Percentiles rank a stretch among this genome's conserved stretches.
These are phyloP conservation scores for Anas platyrhynchos DNA, from an alignment of 2,113 vertebrate genomes.

Conservation along the genomic window DNA sequence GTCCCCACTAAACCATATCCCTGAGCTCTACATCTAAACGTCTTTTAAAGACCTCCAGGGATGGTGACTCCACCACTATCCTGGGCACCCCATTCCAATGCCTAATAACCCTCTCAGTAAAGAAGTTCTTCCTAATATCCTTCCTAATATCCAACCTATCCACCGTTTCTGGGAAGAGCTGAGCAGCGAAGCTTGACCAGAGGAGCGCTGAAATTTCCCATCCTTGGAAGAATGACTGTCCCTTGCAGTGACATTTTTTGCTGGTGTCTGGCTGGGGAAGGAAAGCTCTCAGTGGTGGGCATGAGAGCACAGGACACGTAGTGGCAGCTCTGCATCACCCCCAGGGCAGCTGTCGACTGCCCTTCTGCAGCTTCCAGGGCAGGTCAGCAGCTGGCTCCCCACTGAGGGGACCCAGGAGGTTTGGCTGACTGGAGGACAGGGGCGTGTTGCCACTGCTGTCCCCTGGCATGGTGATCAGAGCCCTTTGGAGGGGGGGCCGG, in stretches of 20 bases:
- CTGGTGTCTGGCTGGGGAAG: not conserved
- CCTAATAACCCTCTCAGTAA: too few relatives aligned
- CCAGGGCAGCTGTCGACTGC: not conserved
- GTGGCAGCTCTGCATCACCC: not conserved
- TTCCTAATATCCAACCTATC: too few relatives aligned
- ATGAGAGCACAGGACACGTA: not conserved
- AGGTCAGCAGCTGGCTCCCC: not conserved
- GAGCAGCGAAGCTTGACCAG: not conserved
- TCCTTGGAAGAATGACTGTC: not conserved
- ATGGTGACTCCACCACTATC: too few relatives aligned
- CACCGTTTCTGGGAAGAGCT: not conserved
- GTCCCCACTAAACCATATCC: too few relatives aligned
- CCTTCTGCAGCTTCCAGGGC: not conserved
- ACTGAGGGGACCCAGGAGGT: fast-evolving
- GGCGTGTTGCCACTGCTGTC: fast-evolving
- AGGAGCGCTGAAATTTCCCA: not conserved
- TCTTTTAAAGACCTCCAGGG: too few relatives aligned
- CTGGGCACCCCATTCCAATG: too few relatives aligned
- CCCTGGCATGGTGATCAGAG: not conserved
- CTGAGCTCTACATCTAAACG: too few relatives aligned
- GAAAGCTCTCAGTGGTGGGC: not conserved
- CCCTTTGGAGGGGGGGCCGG: not conserved
- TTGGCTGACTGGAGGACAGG: not conserved
- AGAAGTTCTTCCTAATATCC: too few relatives aligned
- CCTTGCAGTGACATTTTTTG: not conserved